Percentiles rank a stretch among this genome's conserved stretches.
phyloP scores from a whole-genome alignment of 2,113 vertebrate species.

The Laticauda colubrina region DNA sequence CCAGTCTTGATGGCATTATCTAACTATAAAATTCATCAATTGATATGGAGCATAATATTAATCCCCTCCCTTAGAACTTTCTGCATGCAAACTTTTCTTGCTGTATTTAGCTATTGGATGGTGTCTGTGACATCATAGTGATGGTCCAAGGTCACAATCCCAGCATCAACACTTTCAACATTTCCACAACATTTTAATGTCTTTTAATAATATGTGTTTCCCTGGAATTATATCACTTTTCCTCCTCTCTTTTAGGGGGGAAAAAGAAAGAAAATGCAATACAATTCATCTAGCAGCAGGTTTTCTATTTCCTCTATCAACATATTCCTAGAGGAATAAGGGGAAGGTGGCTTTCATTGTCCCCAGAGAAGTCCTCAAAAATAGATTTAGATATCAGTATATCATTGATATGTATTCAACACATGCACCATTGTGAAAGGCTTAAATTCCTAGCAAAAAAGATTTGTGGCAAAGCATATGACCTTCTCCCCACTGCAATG shows the following conservation, averaged over 20 bases:
- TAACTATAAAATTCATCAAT: neutral
- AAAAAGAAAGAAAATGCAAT: neutral
- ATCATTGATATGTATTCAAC: conserved; percentile 59
- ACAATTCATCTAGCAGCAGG: neutral
- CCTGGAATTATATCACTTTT: neutral
- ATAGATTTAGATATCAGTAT: conserved; percentile 49
- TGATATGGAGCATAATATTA: conserved; percentile 21
- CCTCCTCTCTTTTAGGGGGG: neutral
- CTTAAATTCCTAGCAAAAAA: conserved; percentile 71
- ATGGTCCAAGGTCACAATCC: too few species aligned
- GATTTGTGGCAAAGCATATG: conserved; percentile 81
- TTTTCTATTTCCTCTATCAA: neutral
- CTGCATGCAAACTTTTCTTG: neutral
- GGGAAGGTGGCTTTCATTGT: neutral
- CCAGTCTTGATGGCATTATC: neutral
- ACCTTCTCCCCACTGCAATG: conserved; percentile 84
- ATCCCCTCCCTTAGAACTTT: neutral
- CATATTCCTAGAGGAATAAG: neutral
- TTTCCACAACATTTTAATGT: neutral
- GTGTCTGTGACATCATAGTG: neutral
- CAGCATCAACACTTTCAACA: neutral
- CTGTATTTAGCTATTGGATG: neutral
- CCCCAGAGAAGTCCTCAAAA: conserved; percentile 35
- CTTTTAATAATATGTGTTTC: neutral
- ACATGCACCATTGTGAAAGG: conserved; percentile 54